These are phyloP conservation scores for Oreohelix idahoensis DNA, from an alignment of 1,140 invertebrate species.

Conservation along the genomic window DNA sequence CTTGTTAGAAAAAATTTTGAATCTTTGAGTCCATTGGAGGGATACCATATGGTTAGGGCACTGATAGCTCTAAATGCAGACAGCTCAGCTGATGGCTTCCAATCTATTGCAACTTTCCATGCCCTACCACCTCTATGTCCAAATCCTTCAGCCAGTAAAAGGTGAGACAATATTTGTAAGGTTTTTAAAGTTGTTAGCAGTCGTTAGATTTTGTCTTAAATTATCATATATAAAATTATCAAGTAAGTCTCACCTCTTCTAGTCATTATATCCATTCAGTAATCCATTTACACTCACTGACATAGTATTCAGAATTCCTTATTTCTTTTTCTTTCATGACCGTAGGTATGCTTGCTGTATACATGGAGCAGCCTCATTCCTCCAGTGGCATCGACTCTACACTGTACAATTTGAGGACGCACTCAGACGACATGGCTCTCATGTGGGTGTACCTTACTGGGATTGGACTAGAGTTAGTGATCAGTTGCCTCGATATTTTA, in stretches of 20 bases:
- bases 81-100: constrained; percentile 45
- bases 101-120: constrained; percentile 47
- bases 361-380: constrained; percentile 51
- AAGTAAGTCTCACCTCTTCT: too few species aligned
- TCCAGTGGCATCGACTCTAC: constrained; percentile 52
- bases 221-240: too few species aligned
- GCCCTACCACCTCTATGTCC: constrained; percentile 46
- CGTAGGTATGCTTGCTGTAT: constrained; percentile 48
- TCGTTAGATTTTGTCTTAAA: too few species aligned
- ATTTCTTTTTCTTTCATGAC: background rate
- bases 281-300: too few species aligned
- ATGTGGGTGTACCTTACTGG: constrained; percentile 50
- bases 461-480: constrained; percentile 39
- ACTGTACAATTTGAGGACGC: constrained; percentile 53
- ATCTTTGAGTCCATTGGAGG: constrained; percentile 33
- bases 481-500: constrained; percentile 30
- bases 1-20: constrained; percentile 40
- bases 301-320: too few species aligned
- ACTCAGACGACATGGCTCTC: constrained; percentile 45
- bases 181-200: too few species aligned
- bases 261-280: too few species aligned
- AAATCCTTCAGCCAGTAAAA: constrained; percentile 24
- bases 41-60: constrained; percentile 31
- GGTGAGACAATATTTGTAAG: background rate
- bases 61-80: constrained; percentile 41